Base-by-base conservation (phyloP, 2,888 invertebrate species). In the Cosmopolites sordidus region DNA sequence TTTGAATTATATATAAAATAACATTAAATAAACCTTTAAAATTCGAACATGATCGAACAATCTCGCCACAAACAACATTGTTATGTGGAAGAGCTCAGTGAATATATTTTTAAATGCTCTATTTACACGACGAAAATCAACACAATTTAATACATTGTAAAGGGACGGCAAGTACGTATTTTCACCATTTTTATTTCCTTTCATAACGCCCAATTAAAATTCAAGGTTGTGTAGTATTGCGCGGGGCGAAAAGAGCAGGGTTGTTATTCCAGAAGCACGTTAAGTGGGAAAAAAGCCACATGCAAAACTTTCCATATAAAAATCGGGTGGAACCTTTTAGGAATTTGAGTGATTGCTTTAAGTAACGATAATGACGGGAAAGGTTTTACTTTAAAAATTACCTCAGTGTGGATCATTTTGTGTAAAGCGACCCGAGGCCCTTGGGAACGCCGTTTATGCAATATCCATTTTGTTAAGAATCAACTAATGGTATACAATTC, bases 281-380 rank as follows among this genome's bases (percentile, higher is more conserved):
- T n/a, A n/a, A n/a, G n/a, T n/a, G n/a, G n/a, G 27, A 27, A 27
- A 27, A 27, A 17, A 42, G 42, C 12, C 12, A 11, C 47, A 47
- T 40, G 47, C 47, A 47, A 47, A 38, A 17, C 27, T 40, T 47
- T 47, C 37, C 27, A 27, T 27, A 27, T 27, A 27, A n/a, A n/a
- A 5, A 46, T 46, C 37, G 38, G 11, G n/a, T 46, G 14, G 12
- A 33, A 16, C 33, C 33, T n/a, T 33, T 33, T 33, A 12, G 29
- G 40, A 39, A 16, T 3, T 39, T 48, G 41, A 48, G 42, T 41
- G 48, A 48, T 48, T 41, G 48, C 42, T 18, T 48, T 29, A 18
- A 27, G 22, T 47, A 27, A 3, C 33, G n/a, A 33, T 12, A 27
- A 12, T 43, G 16, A 12, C 43, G 43, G 18, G 14, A n/a, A 29